Evolutionary conservation across 2,113 vertebrate species (phyloP).

Genomic region (Syngnathus floridae): DNA sequence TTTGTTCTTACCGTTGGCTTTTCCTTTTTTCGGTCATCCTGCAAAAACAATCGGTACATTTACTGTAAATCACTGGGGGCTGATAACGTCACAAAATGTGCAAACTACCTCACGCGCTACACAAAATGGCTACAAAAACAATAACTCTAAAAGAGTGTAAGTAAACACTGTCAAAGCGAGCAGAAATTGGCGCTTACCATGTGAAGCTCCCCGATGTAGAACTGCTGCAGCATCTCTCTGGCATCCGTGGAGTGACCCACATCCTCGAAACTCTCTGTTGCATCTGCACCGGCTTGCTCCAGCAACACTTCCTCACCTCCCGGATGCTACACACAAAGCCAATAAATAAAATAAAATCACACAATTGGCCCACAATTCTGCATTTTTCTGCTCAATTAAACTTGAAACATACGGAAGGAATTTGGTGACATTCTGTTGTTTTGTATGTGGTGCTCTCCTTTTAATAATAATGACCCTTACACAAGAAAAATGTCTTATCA

Average conservation of each 20-base stretch:
- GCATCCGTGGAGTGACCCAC: conserved; percentile 92
- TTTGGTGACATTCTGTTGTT: not conserved
- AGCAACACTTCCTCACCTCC: conserved; percentile 92
- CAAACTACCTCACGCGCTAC: not conserved
- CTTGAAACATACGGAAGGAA: not conserved
- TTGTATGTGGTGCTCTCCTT: not conserved
- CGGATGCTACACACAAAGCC: conserved; percentile 78
- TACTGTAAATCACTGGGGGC: not conserved
- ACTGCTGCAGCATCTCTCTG: conserved; percentile 89
- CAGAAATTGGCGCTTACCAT: conserved; percentile 70
- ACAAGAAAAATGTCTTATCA: not conserved
- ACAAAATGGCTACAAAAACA: not conserved
- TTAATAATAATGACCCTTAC: not conserved
- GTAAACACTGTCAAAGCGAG: not conserved
- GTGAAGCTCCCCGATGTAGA: conserved; percentile 84
- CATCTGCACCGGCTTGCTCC: conserved; percentile 85
- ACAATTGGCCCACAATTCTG: not conserved
- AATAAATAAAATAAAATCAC: conserved; percentile 53
- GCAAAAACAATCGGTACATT: conserved; percentile 27
- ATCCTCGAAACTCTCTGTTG: conserved; percentile 92
- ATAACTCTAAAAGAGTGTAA: not conserved
- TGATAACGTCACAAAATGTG: not conserved
- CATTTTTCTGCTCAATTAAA: not conserved
- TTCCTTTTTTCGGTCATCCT: conserved; percentile 79
- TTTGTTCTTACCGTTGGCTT: conserved; percentile 71